Percentiles rank a stretch among this genome's conserved stretches.
Conservation (phyloP, 2,113 vertebrate species). For the sheep (Ovis aries) region DNA sequence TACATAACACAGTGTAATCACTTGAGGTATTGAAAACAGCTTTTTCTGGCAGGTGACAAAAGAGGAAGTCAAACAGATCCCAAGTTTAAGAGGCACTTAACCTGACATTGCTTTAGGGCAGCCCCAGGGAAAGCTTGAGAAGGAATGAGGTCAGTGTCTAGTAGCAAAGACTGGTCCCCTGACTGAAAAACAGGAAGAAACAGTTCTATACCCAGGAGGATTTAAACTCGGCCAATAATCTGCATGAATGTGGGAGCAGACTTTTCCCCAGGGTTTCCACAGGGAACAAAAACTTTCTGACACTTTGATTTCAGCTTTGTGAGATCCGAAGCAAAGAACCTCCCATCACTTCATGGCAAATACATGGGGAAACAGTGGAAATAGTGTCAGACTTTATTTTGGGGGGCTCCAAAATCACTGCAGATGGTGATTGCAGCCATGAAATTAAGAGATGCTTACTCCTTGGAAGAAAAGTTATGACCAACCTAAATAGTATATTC, state of each 20-base stretch:
- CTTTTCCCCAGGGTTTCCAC: rapidly evolving
- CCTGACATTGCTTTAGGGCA: too few relatives aligned
- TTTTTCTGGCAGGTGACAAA: background rate
- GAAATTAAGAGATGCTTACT: too few relatives aligned
- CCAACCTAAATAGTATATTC: too few relatives aligned
- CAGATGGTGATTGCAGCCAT: too few relatives aligned
- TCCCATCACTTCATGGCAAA: too few relatives aligned
- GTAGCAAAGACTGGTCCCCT: too few relatives aligned
- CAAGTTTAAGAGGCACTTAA: background rate
- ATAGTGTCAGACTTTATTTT: too few relatives aligned
- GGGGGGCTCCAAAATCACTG: too few relatives aligned
- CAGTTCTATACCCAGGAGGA: background rate
- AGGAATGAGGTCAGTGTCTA: background rate
- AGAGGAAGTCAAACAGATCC: background rate
- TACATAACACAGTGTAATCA: background rate
- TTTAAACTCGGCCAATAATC: background rate
- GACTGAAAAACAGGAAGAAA: background rate
- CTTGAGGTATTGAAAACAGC: background rate
- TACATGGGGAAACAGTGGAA: too few relatives aligned
- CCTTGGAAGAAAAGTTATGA: too few relatives aligned
- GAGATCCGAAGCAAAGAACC: background rate
- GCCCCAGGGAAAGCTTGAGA: background rate
- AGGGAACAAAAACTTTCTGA: background rate
- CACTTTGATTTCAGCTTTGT: background rate
- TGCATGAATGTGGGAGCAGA: background rate